Evolutionary conservation across 2,113 vertebrate genomes (phyloP).

Genomic region (Grammomys surdaster): DNA sequence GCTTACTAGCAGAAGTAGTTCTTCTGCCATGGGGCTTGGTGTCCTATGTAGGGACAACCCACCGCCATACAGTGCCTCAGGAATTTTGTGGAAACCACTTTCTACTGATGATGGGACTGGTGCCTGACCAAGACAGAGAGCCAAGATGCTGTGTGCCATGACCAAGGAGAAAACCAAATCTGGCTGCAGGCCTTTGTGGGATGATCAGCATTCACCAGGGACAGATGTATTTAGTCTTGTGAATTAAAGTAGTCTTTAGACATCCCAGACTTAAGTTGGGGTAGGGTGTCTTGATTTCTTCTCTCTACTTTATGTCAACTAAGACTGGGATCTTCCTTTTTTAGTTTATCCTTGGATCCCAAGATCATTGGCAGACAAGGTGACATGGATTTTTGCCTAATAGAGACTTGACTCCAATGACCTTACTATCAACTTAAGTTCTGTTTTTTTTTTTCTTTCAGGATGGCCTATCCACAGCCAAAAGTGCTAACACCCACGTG

Average conservation of each 20-base stretch:
- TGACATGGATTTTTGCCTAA: not conserved
- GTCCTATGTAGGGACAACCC: not conserved
- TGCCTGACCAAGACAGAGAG: too few species aligned
- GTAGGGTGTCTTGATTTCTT: not conserved
- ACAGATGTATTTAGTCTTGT: too few species aligned
- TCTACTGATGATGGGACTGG: not conserved
- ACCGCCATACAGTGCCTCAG: not conserved
- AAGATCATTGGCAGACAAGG: not conserved
- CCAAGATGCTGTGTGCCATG: not conserved
- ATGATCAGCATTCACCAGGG: not conserved
- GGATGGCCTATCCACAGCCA: constrained; percentile 22
- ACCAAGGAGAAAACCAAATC: not conserved
- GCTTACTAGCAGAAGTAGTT: not conserved
- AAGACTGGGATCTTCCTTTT: not conserved
- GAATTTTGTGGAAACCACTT: not conserved
- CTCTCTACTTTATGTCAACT: not conserved
- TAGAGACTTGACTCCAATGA: fast-evolving
- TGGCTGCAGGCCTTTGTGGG: not conserved
- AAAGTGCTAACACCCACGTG: not conserved
- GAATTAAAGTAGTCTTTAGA: not conserved
- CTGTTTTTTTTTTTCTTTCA: not conserved
- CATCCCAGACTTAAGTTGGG: not conserved
- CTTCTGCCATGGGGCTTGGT: not conserved
- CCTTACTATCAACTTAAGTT: not conserved
- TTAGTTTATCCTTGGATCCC: fast-evolving